These are phyloP conservation scores for Oryzias woworae DNA, from an alignment of 2,113 vertebrate species.

Conservation along the genomic window DNA sequence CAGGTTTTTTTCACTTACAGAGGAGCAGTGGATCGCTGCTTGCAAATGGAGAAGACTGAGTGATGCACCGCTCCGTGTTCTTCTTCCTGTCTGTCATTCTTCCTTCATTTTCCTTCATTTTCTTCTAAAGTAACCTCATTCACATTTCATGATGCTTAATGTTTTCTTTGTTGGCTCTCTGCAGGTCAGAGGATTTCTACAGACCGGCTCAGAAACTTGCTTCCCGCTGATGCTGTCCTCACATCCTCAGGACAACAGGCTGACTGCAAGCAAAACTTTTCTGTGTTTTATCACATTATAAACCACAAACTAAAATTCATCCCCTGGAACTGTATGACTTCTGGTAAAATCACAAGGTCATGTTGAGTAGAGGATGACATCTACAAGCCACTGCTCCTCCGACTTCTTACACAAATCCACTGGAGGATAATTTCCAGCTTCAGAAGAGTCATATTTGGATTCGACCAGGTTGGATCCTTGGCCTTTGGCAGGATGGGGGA, in stretches of 20 bases:
- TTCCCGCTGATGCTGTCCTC: slow-evolving; percentile 4
- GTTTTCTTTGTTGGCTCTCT: background rate
- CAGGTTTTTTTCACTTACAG: no score
- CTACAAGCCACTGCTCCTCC: slow-evolving; percentile 24
- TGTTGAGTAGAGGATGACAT: slow-evolving; percentile 40
- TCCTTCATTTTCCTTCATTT: no score
- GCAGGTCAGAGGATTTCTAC: slow-evolving; percentile 30
- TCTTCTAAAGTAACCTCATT: no score
- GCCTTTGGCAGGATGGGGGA: slow-evolving; percentile 81
- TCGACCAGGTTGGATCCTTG: background rate
- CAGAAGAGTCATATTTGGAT: background rate
- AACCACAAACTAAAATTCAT: slow-evolving; percentile 8
- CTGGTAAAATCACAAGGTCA: slow-evolving; percentile 28
- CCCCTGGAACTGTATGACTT: slow-evolving; percentile 10
- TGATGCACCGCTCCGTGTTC: no score
- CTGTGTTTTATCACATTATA: background rate
- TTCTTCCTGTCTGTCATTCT: no score
- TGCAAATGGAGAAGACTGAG: no score
- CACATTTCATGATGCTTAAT: no score
- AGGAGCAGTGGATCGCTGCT: no score
- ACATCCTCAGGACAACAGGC: slow-evolving; percentile 1
- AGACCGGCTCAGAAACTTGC: slow-evolving; percentile 18
- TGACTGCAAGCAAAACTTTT: slow-evolving; percentile 3
- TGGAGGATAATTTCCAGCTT: slow-evolving; percentile 49
- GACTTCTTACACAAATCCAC: slow-evolving; percentile 27